These are phyloP conservation scores for Eriosoma lanigerum DNA, from an alignment of 1,140 invertebrate genomes.

Conservation along the genomic window DNA sequence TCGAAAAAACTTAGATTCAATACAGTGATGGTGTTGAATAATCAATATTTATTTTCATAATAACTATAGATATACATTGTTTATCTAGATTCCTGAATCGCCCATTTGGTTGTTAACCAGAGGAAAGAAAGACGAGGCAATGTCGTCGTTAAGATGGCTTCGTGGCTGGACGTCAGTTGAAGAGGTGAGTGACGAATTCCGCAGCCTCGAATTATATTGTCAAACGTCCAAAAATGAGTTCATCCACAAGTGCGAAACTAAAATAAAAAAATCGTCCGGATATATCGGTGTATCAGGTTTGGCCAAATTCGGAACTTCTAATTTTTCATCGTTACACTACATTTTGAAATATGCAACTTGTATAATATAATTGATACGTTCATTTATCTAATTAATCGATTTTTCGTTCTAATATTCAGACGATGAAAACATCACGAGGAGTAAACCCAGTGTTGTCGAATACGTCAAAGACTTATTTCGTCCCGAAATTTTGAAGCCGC, in stretches of 20 bases:
- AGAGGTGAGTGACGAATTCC: constrained; percentile 60
- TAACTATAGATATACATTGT: too few relatives aligned
- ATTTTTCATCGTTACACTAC: too few relatives aligned
- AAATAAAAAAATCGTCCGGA: background rate
- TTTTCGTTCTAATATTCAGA: background rate
- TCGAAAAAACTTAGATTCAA: background rate
- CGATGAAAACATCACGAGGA: background rate
- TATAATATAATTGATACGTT: background rate
- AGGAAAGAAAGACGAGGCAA: constrained; percentile 60
- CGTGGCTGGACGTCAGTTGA: constrained; percentile 61
- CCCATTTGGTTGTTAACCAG: constrained; percentile 66
- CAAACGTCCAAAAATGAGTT: constrained; percentile 49
- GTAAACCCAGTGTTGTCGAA: constrained; percentile 40
- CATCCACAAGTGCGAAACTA: background rate
- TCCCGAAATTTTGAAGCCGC: constrained; percentile 61
- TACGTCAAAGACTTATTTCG: constrained; percentile 58
- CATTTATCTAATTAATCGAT: too few relatives aligned
- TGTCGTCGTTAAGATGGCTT: constrained; percentile 61
- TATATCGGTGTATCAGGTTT: background rate
- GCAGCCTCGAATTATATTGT: constrained; percentile 57
- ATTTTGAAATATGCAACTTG: background rate
- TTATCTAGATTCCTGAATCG: constrained; percentile 68
- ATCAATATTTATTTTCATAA: too few relatives aligned
- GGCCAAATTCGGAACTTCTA: too few relatives aligned
- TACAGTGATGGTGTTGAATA: background rate